Evolutionary conservation across 64 coral and sea anemone species (phyloP), one percentile per base, ranked within the genome.

Genomic region (Montipora cactus): DNA sequence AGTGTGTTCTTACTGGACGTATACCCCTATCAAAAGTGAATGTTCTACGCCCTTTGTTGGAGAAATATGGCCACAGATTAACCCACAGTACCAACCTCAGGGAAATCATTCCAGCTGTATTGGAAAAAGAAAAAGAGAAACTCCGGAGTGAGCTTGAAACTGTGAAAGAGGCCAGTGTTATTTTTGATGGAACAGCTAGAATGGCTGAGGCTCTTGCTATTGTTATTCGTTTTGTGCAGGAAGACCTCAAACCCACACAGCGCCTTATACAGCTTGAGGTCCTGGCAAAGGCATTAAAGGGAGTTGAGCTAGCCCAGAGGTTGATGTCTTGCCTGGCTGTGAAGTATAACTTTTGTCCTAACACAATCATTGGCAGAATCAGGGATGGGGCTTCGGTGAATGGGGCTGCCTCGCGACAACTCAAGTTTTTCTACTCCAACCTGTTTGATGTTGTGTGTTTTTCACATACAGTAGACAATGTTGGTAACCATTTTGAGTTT

Each of bases 51-150:
- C 92, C 92, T 88, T 16, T 94, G 13, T 37, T 88, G 72, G 92
- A 88, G 83, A 94, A 81, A 23, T 93, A 88, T 93, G 92, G 84
- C 62, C 84, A 93, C 79, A 93, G 76, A 88, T 94, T 93, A 88
- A 94, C 92, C 92, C 37, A 70, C 62, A 87, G 82, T 5, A 37
- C 92, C 25, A 78, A 72, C 84, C 25, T 28, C 25, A 28, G 25
- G 25, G 47, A 91, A 57, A 91, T 82, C 46, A 81, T 91, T 82
- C 80, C 81, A 92, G 90, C 81, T 7, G 90, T 92, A 78, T 85
- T 92, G 22, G 22, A 23, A 23, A 23, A 23, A 23, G 22, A 23
- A 23, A 23, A 23, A 23, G 22, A 23, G 22, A 86, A 92, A 92
- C 71, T 85, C 69, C 11, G 1, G 69, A 84, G 68, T 92, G 90